Evolutionary conservation across 2,113 vertebrate species (phyloP).

Genomic region (Atractosteus spatula): DNA sequence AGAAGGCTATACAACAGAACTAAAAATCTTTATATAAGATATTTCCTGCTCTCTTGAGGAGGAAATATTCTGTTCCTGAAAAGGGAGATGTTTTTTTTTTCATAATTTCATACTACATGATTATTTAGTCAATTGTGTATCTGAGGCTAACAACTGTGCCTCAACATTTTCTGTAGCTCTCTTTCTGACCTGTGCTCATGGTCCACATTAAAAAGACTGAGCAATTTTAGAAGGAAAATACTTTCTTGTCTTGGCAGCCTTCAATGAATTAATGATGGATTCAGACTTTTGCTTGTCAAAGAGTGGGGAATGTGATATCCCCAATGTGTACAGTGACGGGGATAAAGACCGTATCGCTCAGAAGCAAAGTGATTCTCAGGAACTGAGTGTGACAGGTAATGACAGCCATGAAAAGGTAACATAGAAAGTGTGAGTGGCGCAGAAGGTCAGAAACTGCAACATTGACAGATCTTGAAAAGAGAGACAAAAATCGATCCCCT

Average conservation of each 20-base stretch:
- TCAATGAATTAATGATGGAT: slow-evolving; percentile 15
- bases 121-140: too few species aligned
- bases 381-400: slow-evolving; percentile 14
- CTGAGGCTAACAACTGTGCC: too few species aligned
- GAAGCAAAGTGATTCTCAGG: background rate
- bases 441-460: slow-evolving; percentile 8
- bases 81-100: too few species aligned
- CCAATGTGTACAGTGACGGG: background rate
- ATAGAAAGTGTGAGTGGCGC: background rate
- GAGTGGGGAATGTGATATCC: background rate
- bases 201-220: background rate
- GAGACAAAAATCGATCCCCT: slow-evolving; percentile 1
- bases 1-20: too few species aligned
- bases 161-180: too few species aligned
- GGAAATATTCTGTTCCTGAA: too few species aligned
- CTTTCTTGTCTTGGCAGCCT: background rate
- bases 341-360: slow-evolving; percentile 3
- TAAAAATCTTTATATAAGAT: too few species aligned
- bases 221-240: background rate
- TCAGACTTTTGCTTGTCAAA: slow-evolving; percentile 2
- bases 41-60: too few species aligned
- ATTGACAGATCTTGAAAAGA: slow-evolving; percentile 1
- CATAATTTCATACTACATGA: too few species aligned
- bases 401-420: slow-evolving; percentile 5
- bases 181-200: background rate